Conservation (phyloP, 2,113 vertebrate genomes). For the human region DNA sequence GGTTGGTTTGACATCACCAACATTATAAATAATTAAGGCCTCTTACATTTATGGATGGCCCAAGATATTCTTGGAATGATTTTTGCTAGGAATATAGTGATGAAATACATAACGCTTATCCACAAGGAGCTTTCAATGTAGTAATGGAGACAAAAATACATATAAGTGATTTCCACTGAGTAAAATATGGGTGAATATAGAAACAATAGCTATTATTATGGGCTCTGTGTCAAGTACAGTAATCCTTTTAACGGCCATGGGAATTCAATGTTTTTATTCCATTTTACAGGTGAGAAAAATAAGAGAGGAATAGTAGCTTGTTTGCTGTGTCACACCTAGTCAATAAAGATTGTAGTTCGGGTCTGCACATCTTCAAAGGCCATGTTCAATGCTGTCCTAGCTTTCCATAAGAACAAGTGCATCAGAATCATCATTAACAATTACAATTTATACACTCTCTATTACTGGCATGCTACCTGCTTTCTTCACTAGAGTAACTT, state of each 20-base stretch:
- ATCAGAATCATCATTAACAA: neutral
- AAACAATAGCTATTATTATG: neutral
- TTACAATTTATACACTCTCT: neutral
- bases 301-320: neutral
- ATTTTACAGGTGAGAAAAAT: neutral
- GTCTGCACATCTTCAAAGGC: neutral
- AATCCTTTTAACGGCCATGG: neutral
- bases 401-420: neutral
- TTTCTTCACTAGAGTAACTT: neutral
- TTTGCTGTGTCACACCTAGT: neutral
- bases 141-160: neutral
- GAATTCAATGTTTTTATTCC: neutral
- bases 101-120: neutral
- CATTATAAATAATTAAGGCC: neutral
- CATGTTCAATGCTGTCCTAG: neutral
- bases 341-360: neutral
- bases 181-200: neutral
- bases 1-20: neutral
- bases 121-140: neutral
- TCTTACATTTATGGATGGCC: neutral
- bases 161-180: neutral
- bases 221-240: neutral
- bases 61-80: neutral
- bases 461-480: neutral
- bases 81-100: neutral